Conservation (phyloP, 1,140 invertebrate genomes). For the Aphelenchoides fujianensis region DNA sequence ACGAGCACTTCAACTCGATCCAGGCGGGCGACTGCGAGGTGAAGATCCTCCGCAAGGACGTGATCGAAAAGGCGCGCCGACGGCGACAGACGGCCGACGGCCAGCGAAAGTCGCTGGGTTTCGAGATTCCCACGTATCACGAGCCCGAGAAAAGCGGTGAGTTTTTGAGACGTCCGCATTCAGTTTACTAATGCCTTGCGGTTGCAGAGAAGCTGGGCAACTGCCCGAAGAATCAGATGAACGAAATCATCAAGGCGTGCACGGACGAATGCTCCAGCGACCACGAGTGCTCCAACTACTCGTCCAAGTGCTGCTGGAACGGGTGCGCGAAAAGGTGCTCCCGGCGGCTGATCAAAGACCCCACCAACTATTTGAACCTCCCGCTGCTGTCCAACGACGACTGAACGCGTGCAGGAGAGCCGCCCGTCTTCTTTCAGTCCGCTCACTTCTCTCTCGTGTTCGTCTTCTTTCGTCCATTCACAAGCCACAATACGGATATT, state of each 20-base stretch:
- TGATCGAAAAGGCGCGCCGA: background rate
- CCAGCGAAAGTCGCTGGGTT: background rate
- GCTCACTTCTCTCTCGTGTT: background rate
- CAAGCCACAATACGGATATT: background rate
- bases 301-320: slow-evolving; percentile 19
- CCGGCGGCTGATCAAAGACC: slow-evolving; percentile 15
- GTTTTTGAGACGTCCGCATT: background rate
- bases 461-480: background rate
- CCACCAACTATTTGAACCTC: slow-evolving; percentile 7
- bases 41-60: slow-evolving; percentile 3
- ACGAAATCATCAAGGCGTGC: slow-evolving; percentile 21
- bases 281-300: background rate
- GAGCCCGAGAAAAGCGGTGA: slow-evolving; percentile 5
- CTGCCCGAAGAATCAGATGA: slow-evolving; percentile 21
- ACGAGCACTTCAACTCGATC: background rate
- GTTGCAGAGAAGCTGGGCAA: slow-evolving; percentile 6
- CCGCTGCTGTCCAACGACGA: slow-evolving; percentile 18
- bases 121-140: slow-evolving; percentile 18
- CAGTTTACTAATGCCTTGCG: background rate
- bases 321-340: slow-evolving; percentile 15
- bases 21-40: slow-evolving; percentile 7
- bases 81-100: background rate
- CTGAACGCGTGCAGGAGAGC: background rate
- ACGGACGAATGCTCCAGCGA: slow-evolving; percentile 19
- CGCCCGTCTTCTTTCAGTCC: background rate